Percentiles rank a stretch among this genome's conserved stretches.
phyloP scores from a whole-genome alignment of 2,113 vertebrate species.

The Fregata magnificens region DNA sequence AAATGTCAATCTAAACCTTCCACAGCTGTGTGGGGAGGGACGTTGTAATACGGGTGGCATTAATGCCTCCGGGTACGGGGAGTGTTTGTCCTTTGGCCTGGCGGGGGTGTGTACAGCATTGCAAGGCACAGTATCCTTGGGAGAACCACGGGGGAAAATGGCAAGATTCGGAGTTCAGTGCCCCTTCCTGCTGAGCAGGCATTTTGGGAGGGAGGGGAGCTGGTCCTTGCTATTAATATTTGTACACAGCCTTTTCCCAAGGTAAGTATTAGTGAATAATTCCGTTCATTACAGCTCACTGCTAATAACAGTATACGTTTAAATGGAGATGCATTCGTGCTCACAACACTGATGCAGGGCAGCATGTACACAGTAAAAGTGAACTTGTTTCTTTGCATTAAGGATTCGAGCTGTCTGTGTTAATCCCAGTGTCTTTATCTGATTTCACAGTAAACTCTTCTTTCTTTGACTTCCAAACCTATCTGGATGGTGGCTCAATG shows the following conservation, averaged over 20 bases:
- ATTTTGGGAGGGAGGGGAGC: not conserved
- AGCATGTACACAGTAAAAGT: not conserved
- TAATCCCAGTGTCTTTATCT: not conserved
- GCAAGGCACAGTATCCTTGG: not conserved
- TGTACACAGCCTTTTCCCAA: not conserved
- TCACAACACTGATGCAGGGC: not conserved
- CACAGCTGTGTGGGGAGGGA: not conserved
- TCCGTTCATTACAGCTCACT: slow-evolving; percentile 1
- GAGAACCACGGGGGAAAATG: not conserved
- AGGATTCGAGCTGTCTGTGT: not conserved
- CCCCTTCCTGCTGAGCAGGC: not conserved
- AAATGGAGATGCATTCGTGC: not conserved
- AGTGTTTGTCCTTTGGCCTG: slow-evolving; percentile 11
- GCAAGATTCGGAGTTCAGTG: not conserved
- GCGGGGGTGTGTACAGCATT: not conserved
- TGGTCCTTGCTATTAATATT: not conserved
- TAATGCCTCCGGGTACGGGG: not conserved
- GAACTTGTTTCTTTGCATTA: slow-evolving; percentile 25
- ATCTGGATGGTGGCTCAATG: not conserved
- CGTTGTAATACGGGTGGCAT: not conserved
- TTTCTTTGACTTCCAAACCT: not conserved
- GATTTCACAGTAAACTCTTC: not conserved
- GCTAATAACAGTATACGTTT: not conserved
- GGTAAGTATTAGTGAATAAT: slow-evolving; percentile 31
- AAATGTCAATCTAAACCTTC: not conserved